Conservation (phyloP, 2,888 invertebrate species). For the Euplagia quadripunctaria region DNA sequence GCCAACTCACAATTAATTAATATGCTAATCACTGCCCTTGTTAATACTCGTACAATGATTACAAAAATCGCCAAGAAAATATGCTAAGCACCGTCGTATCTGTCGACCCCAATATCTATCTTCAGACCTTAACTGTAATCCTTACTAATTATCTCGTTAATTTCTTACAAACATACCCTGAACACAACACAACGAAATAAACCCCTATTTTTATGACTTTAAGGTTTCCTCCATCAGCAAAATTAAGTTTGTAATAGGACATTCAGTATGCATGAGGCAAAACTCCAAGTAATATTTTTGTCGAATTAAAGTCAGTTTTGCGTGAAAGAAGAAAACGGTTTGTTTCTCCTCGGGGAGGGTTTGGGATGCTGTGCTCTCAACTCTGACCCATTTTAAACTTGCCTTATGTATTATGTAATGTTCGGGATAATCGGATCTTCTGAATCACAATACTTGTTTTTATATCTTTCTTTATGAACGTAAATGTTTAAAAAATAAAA, state of each 20-base stretch:
- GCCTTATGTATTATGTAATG: constrained; percentile 10
- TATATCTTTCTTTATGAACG: not conserved
- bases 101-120: constrained; percentile 35
- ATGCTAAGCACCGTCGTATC: constrained; percentile 31
- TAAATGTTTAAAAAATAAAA: too few relatives aligned
- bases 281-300: constrained; percentile 58
- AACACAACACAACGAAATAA: constrained; percentile 20
- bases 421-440: not conserved
- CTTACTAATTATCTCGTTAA: constrained; percentile 61
- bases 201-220: not conserved
- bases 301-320: constrained; percentile 60
- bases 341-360: constrained; percentile 24
- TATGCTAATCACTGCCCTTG: constrained; percentile 23
- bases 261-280: constrained; percentile 58
- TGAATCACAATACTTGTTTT: constrained; percentile 1
- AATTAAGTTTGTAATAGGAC: constrained; percentile 33
- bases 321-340: constrained; percentile 46
- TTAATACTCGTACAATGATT: constrained; percentile 40
- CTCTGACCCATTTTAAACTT: constrained; percentile 13
- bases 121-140: constrained; percentile 41
- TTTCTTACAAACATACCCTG: constrained; percentile 33
- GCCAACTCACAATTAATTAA: constrained; percentile 17
- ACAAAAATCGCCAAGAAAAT: constrained; percentile 42
- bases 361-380: constrained; percentile 20
- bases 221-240: constrained; percentile 22